Evolutionary conservation across 2,797 vertebrate species (phyloP).

Genomic region (Acestrorhynchus altus): DNA sequence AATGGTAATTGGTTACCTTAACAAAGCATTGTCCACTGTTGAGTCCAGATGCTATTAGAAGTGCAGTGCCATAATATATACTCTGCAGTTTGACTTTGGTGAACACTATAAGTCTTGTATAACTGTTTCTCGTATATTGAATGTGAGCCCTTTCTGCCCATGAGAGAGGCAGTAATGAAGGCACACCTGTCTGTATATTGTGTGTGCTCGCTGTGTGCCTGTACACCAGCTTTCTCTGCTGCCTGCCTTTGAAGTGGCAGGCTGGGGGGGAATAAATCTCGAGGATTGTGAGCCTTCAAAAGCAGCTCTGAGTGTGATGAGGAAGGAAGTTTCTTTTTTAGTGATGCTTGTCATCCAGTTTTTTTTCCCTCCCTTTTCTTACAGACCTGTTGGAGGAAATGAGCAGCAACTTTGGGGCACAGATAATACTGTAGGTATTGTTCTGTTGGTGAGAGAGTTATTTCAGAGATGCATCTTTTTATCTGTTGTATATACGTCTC

Average conservation of each 20-base stretch:
- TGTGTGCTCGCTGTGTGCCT: constrained; percentile 36
- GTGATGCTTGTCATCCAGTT: constrained; percentile 50
- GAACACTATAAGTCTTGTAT: background rate
- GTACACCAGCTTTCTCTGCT: constrained; percentile 33
- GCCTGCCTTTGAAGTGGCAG: constrained; percentile 58
- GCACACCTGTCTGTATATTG: constrained; percentile 43
- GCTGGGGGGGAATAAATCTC: constrained; percentile 43
- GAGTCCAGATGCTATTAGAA: background rate
- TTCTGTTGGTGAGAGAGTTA: constrained; percentile 25
- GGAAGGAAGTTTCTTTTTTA: constrained; percentile 53
- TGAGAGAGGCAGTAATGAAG: constrained; percentile 45
- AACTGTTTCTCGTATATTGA: constrained; percentile 17
- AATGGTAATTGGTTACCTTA: too few species aligned
- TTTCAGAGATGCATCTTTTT: constrained; percentile 25
- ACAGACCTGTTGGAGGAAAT: constrained; percentile 45
- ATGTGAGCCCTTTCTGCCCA: constrained; percentile 25
- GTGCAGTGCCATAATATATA: background rate
- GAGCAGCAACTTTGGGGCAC: constrained; percentile 40
- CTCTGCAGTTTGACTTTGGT: background rate
- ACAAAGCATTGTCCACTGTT: too few species aligned
- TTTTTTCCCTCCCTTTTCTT: constrained; percentile 19
- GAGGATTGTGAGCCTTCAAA: constrained; percentile 56
- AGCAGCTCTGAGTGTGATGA: constrained; percentile 52
- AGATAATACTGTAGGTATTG: constrained; percentile 42
- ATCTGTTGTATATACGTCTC: constrained; percentile 22